Conservation (phyloP, 2,113 vertebrate genomes). For the Motacilla alba region DNA sequence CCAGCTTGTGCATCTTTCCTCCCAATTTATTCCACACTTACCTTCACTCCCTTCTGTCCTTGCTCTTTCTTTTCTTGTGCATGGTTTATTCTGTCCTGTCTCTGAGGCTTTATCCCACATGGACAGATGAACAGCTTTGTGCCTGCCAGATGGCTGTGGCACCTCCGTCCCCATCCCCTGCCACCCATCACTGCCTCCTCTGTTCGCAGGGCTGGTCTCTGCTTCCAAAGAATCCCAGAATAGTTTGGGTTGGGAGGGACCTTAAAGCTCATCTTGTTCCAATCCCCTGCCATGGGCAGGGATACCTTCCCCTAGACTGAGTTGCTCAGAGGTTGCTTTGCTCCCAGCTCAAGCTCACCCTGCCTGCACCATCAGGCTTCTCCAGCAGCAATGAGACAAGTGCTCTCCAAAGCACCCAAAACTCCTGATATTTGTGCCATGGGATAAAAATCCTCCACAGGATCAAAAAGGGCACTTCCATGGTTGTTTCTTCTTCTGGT, state of each 20-base stretch:
- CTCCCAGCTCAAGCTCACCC: not conserved
- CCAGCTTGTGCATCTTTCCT: not conserved
- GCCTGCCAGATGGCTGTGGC: not conserved
- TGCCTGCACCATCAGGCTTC: not conserved
- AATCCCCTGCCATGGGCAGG: not conserved
- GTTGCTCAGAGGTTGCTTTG: not conserved
- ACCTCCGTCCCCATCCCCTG: not conserved
- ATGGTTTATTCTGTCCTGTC: not conserved
- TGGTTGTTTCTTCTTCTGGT: not conserved
- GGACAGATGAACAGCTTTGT: not conserved
- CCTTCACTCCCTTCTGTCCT: not conserved
- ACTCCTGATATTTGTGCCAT: fast-evolving
- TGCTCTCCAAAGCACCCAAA: not conserved
- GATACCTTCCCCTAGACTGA: not conserved
- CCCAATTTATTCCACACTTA: not conserved
- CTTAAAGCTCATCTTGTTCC: not conserved
- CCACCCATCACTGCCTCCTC: not conserved
- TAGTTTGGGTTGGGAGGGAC: not conserved
- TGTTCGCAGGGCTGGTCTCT: not conserved
- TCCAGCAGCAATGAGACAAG: not conserved
- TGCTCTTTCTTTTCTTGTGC: not conserved
- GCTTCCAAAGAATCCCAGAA: not conserved
- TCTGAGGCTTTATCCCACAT: not conserved
- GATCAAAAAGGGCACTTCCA: not conserved
- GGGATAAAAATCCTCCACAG: not conserved